A percentile compares a stretch with the other conserved stretches of the same genome.
These are phyloP conservation scores for Leucophenga montana DNA, from an alignment of 2,888 invertebrate species.

Conservation along the genomic window DNA sequence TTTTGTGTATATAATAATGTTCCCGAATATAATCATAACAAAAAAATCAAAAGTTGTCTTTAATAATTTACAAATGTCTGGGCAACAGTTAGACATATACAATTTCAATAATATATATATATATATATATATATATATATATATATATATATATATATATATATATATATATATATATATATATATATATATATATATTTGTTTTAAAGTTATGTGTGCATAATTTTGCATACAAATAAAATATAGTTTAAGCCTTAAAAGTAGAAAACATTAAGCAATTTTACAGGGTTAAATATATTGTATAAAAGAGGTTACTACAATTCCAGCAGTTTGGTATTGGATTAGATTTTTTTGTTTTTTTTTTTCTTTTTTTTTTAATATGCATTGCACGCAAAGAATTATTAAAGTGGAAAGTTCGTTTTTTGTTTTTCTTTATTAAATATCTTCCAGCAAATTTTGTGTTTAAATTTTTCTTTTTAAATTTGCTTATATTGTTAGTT, in stretches of 20 bases:
- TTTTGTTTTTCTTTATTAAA: conserved; percentile 4
- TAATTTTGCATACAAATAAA: conserved; percentile 7
- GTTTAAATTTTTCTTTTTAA: conserved; percentile 24
- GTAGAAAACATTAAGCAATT: conserved; percentile 16
- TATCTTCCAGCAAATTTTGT: conserved; percentile 17
- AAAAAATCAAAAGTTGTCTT: conserved; percentile 10
- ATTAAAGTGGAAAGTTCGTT: background rate
- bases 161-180: background rate
- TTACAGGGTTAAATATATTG: conserved; percentile 7
- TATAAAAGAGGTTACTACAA: conserved; percentile 55
- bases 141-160: background rate
- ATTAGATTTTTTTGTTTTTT: background rate
- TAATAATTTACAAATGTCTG: conserved; percentile 30
- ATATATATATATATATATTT: background rate
- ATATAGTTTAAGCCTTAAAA: conserved; percentile 16
- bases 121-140: background rate
- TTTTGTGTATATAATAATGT: conserved; percentile 1
- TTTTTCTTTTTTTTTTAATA: too few species aligned
- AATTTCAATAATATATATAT: background rate
- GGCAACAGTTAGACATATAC: conserved; percentile 12
- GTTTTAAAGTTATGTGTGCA: background rate
- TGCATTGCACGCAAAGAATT: conserved; percentile 34
- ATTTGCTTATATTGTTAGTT: conserved; percentile 38
- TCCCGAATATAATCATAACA: conserved; percentile 22
- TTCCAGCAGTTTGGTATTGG: conserved; percentile 43